phyloP scores from a whole-genome alignment of 2,888 invertebrate genomes.

The Pegoplata infirma region DNA sequence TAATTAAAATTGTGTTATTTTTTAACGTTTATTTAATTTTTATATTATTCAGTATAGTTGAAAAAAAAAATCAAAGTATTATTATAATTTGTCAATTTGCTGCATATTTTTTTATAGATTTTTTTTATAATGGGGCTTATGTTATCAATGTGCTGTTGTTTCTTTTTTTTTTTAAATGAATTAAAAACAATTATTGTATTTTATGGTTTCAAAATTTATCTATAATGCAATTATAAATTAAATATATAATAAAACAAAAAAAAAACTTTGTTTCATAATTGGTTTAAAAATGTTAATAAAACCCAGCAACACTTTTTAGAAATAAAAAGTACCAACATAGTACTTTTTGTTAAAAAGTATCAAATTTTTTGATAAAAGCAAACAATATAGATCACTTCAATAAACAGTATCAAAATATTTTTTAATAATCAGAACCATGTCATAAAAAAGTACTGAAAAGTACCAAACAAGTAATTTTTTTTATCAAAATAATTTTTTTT shows the following conservation, averaged over 20 bases:
- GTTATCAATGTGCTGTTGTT: conserved; percentile 51
- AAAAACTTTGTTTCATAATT: conserved; percentile 9
- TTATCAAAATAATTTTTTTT: too few species aligned
- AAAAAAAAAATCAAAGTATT: conserved; percentile 48
- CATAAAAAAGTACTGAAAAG: too few species aligned
- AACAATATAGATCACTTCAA: too few species aligned
- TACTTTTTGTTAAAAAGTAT: too few species aligned
- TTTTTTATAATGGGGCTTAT: conserved; percentile 52
- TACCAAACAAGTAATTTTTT: too few species aligned
- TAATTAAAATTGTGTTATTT: conserved; percentile 55
- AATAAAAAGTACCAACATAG: too few species aligned
- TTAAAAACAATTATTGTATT: conserved; percentile 45
- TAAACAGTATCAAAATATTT: too few species aligned
- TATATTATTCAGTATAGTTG: not conserved
- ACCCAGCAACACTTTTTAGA: too few species aligned
- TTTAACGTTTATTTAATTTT: conserved; percentile 4
- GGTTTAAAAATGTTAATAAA: not conserved
- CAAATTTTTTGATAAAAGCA: too few species aligned
- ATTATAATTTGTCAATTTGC: conserved; percentile 62
- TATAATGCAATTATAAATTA: conserved; percentile 59
- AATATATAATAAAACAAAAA: conserved; percentile 19
- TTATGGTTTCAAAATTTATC: conserved; percentile 55
- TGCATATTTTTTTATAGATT: not conserved
- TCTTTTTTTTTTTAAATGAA: conserved; percentile 27
- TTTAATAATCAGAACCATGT: too few species aligned